Base-by-base conservation (phyloP, 2,888 invertebrate species). In the Cryptocephalus primarius region DNA sequence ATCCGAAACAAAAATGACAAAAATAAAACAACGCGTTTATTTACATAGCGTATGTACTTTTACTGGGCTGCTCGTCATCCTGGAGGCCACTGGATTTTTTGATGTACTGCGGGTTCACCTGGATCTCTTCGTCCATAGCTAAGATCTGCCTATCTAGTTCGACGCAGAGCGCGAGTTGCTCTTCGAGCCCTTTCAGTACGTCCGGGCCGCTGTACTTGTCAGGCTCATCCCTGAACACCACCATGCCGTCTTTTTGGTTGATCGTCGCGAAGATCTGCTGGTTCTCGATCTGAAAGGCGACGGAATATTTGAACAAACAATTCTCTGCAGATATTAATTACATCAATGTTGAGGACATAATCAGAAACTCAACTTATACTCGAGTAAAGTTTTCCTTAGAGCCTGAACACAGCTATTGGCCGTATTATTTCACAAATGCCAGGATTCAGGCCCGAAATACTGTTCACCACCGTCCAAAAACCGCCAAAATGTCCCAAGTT, bases 201-300 rank as follows among this genome's bases (percentile, higher is more conserved):
- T 82, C 80, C 0, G 92, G 88, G 52, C 90, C 88, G 60, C 92
- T 88, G 68, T 89, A 95, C 68, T 92, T 93, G 67, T 95, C 94
- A 9, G 94, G 94, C 69, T 90, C 91, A 64, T 96, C 95, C 58
- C 90, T 82, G 68, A 97, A 97, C 45, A 92, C 80, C 11, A 97
- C 95, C 95, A 96, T 96, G 10, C 96, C 95, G 72, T 96, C 95
- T 70, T 90, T 91, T 73, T 95, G 92, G 73, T 95, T 94, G 56
- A 97, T 95, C 61, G 89, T 88, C 31, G 96, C 96, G 73, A 86
- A 94, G 59, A 97, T 96, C 74, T 95, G 93, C 45, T 90, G 88
- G 67, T 93, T 92, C 73, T 94, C 93, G 62, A 97, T 96, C 93
- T 94, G 60, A 44, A 60, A 57, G 40, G 9, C 45, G n/a, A 4